A percentile compares a stretch with the other conserved stretches of the same genome.
Conservation (phyloP, 1,140 invertebrate species). For the Leucophenga varia region DNA sequence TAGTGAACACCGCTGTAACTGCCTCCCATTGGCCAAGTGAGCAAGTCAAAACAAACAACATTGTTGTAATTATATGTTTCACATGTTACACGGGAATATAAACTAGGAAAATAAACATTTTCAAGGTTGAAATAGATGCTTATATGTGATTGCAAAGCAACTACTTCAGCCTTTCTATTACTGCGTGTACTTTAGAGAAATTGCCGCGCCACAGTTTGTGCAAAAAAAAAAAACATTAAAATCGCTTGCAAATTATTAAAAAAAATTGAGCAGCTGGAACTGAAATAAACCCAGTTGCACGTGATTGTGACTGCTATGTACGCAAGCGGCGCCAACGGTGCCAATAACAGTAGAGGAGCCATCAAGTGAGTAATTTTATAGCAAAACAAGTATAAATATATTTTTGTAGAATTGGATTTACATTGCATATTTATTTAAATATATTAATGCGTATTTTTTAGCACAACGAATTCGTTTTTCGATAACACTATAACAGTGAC, state of each 20-base stretch:
- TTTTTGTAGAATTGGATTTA: too few species aligned
- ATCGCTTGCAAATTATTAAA: background rate
- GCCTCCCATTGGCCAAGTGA: too few species aligned
- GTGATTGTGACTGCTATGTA: too few species aligned
- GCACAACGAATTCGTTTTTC: conserved; percentile 38
- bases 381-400: too few species aligned
- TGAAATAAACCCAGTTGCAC: background rate
- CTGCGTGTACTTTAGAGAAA: conserved; percentile 30
- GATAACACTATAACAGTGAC: conserved; percentile 46
- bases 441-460: conserved; percentile 6
- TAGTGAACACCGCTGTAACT: background rate
- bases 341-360: conserved; percentile 25
- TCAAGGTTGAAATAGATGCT: background rate
- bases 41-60: too few species aligned
- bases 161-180: too few species aligned
- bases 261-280: background rate
- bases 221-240: too few species aligned
- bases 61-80: too few species aligned
- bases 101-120: too few species aligned
- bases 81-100: too few species aligned
- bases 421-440: conserved; percentile 1
- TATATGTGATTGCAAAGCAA: background rate
- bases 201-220: too few species aligned
- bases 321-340: background rate
- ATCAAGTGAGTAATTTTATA: conserved; percentile 9